A percentile compares a stretch with the other conserved stretches of the same genome.
Conservation (phyloP, 1,140 invertebrate species). For the Ooceraea biroi region DNA sequence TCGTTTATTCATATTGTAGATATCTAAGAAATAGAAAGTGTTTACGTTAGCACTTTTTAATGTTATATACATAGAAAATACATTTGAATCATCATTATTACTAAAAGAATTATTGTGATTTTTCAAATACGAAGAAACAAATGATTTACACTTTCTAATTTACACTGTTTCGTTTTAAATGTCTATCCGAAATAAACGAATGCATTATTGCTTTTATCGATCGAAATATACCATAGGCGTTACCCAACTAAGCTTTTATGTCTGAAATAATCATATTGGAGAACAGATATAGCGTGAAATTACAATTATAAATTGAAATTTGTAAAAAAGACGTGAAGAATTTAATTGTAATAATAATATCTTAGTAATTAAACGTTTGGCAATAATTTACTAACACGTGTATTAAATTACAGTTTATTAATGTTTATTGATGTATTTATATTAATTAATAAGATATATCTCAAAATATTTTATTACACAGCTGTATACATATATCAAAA, state of each 20-base stretch:
- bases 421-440: background rate
- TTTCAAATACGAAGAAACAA: background rate
- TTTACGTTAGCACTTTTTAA: background rate
- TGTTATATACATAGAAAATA: too few species aligned
- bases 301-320: background rate
- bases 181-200: background rate
- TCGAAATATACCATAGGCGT: constrained; percentile 1
- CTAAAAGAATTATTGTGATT: background rate
- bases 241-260: background rate
- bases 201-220: constrained; percentile 5
- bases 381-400: background rate
- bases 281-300: background rate
- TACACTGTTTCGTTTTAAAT: too few species aligned
- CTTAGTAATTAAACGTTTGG: background rate
- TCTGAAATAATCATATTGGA: background rate
- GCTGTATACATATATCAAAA: too few species aligned
- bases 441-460: constrained; percentile 15
- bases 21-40: background rate
- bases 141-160: constrained; percentile 11
- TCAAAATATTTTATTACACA: background rate
- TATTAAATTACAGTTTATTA: background rate
- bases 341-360: background rate
- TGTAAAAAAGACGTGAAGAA: background rate
- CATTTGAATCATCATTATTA: background rate
- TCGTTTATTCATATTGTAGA: background rate